Conservation (phyloP, 1,140 invertebrate species). For the Melitaea cinxia region DNA sequence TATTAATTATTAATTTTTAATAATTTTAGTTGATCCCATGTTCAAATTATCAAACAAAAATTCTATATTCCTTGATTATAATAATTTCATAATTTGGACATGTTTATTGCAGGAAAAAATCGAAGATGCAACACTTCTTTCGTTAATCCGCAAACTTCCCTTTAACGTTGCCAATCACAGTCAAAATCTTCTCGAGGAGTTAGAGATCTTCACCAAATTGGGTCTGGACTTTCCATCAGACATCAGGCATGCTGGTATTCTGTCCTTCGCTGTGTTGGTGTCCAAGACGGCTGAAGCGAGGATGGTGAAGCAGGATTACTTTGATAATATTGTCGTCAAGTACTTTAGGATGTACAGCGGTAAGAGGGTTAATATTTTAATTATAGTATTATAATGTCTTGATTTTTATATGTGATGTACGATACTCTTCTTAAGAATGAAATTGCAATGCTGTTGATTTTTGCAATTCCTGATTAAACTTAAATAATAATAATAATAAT, state of each 20-base stretch:
- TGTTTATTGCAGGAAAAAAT: constrained; percentile 58
- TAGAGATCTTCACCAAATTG: constrained; percentile 67
- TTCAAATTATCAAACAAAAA: too few relatives aligned
- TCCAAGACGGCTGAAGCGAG: constrained; percentile 83
- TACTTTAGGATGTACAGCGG: constrained; percentile 85
- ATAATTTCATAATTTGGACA: too few relatives aligned
- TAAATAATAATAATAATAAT: too few relatives aligned
- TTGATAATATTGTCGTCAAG: constrained; percentile 87
- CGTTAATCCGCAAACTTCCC: constrained; percentile 70
- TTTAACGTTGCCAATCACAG: constrained; percentile 74
- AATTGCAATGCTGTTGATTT: too few relatives aligned
- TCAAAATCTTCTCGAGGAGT: constrained; percentile 65
- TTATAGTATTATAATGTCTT: too few relatives aligned
- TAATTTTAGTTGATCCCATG: too few relatives aligned
- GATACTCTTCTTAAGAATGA: too few relatives aligned
- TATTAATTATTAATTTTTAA: too few relatives aligned
- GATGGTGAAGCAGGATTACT: constrained; percentile 83
- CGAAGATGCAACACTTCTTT: constrained; percentile 63
- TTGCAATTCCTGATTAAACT: too few relatives aligned
- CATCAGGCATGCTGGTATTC: constrained; percentile 85
- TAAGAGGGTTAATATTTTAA: constrained; percentile 31
- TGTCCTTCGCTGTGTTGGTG: constrained; percentile 87
- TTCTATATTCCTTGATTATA: too few relatives aligned
- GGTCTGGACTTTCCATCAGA: constrained; percentile 75
- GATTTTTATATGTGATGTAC: neutral